Evolutionary conservation across 2,888 invertebrate species (phyloP).

Genomic region (Nowickia ferox): DNA sequence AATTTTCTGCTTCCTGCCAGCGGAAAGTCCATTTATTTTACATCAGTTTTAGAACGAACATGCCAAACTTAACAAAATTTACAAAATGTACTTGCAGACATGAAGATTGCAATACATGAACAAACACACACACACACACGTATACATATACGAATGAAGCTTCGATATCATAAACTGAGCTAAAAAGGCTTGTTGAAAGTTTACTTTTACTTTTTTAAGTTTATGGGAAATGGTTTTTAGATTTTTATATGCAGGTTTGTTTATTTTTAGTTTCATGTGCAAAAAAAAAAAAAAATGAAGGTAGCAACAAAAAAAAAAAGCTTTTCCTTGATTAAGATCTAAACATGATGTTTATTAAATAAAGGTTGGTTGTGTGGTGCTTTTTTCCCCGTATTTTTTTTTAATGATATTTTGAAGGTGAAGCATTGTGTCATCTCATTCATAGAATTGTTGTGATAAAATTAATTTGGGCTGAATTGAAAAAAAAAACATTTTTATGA

Average conservation of each 20-base stretch:
- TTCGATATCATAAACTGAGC: not conserved
- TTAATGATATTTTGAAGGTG: not conserved
- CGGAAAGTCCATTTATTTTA: conserved; percentile 60
- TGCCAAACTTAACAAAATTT: conserved; percentile 43
- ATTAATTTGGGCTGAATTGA: no score
- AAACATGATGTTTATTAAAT: conserved; percentile 41
- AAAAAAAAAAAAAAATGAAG: not conserved
- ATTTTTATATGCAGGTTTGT: not conserved
- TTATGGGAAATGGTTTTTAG: conserved; percentile 1
- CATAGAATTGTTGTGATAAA: no score
- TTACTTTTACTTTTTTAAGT: conserved; percentile 21
- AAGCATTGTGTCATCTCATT: not conserved
- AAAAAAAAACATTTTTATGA: no score
- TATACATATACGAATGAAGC: not conserved
- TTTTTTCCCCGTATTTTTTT: conserved; percentile 6
- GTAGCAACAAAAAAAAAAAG: not conserved
- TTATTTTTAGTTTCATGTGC: not conserved
- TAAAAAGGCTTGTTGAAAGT: conserved; percentile 43
- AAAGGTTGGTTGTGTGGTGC: not conserved
- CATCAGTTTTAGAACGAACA: conserved; percentile 42
- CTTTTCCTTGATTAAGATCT: conserved; percentile 36
- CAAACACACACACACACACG: no score
- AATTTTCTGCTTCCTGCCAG: conserved; percentile 30
- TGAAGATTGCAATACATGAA: not conserved
- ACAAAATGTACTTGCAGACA: not conserved